Conservation (phyloP, 2,888 invertebrate genomes). For the Gastrophysa polygoni region DNA sequence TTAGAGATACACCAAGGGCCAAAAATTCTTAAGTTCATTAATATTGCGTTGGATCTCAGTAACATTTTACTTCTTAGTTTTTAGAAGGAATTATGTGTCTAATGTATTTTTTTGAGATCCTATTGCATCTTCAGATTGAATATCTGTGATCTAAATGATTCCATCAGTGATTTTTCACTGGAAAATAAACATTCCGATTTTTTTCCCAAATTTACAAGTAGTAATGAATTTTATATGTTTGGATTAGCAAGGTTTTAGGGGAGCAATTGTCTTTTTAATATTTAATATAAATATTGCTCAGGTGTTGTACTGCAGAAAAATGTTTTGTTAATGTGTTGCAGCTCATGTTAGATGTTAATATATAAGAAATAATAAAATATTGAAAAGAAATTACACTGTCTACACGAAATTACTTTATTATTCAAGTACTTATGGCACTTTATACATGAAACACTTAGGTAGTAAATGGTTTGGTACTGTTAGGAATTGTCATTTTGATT, state of each 20-base stretch:
- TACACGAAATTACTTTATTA: neutral
- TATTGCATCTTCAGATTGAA: neutral
- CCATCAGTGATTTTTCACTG: neutral
- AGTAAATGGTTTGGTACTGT: too few relatives aligned
- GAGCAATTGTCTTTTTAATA: conserved; percentile 5
- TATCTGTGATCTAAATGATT: neutral
- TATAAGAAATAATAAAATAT: neutral
- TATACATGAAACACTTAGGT: too few relatives aligned
- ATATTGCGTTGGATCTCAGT: neutral
- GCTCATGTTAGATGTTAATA: neutral
- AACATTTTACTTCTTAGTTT: too few relatives aligned
- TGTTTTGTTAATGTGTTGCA: conserved; percentile 14
- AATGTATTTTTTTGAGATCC: neutral
- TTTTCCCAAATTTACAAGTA: neutral
- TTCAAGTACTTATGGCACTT: neutral
- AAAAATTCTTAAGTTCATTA: neutral
- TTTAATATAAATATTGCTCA: conserved; percentile 21
- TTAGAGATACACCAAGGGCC: conserved; percentile 6
- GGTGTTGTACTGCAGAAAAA: conserved; percentile 24
- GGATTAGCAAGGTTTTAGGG: neutral
- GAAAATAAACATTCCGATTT: neutral
- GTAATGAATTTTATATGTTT: neutral
- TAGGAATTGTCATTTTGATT: too few relatives aligned
- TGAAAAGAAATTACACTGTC: neutral
- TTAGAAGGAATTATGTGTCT: neutral